Conservation (phyloP, 1,140 invertebrate genomes). For the Diuraphis noxia region DNA sequence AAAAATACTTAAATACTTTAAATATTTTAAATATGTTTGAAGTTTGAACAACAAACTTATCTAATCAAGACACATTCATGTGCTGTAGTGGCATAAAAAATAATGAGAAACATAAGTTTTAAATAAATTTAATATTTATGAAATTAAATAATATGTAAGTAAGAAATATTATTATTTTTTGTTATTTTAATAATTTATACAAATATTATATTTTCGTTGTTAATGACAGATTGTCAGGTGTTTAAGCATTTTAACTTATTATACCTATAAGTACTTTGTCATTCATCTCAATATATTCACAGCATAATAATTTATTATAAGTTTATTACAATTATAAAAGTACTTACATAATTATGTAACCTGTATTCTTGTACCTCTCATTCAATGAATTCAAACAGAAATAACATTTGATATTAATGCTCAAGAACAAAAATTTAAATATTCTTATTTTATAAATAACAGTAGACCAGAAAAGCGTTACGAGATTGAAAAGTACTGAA, state of each 20-base stretch:
- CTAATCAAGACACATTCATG: not conserved
- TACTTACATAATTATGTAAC: not conserved
- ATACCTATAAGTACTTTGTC: too few relatives aligned
- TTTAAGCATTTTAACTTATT: not conserved
- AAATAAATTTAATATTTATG: not conserved
- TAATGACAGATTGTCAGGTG: not conserved
- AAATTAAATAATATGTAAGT: not conserved
- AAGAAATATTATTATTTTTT: not conserved
- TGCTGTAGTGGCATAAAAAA: too few relatives aligned
- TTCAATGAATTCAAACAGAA: not conserved
- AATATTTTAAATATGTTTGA: not conserved
- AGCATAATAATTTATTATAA: too few relatives aligned
- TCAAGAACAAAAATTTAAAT: not conserved
- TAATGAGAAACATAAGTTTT: too few relatives aligned
- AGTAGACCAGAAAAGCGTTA: not conserved
- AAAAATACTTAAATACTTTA: too few relatives aligned
- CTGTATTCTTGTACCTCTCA: not conserved
- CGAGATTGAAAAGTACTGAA: not conserved
- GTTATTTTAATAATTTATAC: not conserved
- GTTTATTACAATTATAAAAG: not conserved
- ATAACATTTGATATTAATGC: not conserved
- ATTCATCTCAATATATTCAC: not conserved
- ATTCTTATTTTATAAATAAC: not conserved
- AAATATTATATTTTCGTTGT: not conserved
- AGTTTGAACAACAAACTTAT: not conserved